phyloP scores from a whole-genome alignment of 2,113 vertebrate genomes.

The Pseudorectes ferrugineus region DNA sequence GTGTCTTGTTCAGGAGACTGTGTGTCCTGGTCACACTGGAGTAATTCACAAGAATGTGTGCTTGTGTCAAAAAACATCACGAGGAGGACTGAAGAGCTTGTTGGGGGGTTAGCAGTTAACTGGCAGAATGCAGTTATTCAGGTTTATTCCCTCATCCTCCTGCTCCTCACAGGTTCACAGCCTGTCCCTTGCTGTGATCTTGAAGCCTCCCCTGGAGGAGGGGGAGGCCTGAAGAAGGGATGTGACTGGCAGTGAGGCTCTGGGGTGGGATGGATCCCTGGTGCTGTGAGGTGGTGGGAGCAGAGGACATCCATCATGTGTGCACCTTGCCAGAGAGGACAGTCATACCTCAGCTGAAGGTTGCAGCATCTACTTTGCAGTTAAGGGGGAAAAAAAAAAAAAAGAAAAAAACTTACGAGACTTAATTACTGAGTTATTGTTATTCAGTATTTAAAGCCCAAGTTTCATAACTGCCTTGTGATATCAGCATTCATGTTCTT shows the following conservation, averaged over 20 bases:
- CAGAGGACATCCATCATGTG: not conserved
- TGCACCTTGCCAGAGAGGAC: not conserved
- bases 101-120: not conserved
- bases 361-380: not conserved
- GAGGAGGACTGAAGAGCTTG: not conserved
- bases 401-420: not conserved
- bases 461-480: constrained; percentile 45
- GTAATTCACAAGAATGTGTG: not conserved
- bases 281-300: not conserved
- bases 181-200: not conserved
- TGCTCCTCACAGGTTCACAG: not conserved
- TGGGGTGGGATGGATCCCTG: not conserved
- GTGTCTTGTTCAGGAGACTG: not conserved
- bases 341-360: not conserved
- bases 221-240: not conserved
- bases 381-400: not conserved
- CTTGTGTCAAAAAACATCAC: not conserved
- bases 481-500: not conserved
- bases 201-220: not conserved
- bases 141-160: not conserved
- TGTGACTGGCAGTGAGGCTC: not conserved
- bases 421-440: constrained; percentile 27
- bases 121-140: not conserved
- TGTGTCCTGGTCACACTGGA: not conserved
- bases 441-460: constrained; percentile 6